These are phyloP conservation scores for Gopherus flavomarginatus DNA, from an alignment of 2,113 vertebrate species.

Conservation along the genomic window DNA sequence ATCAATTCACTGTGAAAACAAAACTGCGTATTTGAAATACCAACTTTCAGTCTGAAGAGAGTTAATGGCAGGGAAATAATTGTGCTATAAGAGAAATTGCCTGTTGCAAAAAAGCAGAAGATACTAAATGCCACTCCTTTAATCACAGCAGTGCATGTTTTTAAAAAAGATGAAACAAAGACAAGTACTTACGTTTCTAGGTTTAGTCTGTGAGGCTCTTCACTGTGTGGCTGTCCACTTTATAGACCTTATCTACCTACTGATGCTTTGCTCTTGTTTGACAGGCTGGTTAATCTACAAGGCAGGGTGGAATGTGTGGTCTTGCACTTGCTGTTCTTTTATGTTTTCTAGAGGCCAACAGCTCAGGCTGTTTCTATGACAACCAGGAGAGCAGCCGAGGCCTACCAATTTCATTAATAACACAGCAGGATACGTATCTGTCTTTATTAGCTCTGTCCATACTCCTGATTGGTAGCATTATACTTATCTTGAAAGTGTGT, in stretches of 20 bases:
- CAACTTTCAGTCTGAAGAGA: background rate
- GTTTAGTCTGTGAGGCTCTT: rapidly evolving
- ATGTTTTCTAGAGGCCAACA: constrained; percentile 22
- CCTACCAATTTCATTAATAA: constrained; percentile 5
- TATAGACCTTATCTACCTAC: background rate
- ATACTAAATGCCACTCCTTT: background rate
- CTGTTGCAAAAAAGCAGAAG: background rate
- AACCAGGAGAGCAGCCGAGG: constrained; percentile 49
- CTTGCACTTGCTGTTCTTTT: constrained; percentile 58
- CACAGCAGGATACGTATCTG: constrained; percentile 7
- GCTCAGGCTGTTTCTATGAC: constrained; percentile 38
- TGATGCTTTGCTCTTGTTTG: constrained; percentile 38
- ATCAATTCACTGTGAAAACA: background rate
- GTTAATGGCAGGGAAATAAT: background rate
- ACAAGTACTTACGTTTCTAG: constrained; percentile 52
- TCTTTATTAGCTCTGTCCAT: background rate
- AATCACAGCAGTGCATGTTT: background rate
- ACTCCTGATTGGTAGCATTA: background rate
- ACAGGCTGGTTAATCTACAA: constrained; percentile 43
- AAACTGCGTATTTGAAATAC: background rate
- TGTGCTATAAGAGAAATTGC: background rate
- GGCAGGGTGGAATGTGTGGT: constrained; percentile 47
- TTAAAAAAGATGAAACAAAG: background rate
- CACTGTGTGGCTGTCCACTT: background rate
- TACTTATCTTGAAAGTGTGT: background rate